A percentile compares a stretch with the other conserved stretches of the same genome.
phyloP scores from a whole-genome alignment of 1,140 invertebrate species.

The Schlechtendalia chinensis region DNA sequence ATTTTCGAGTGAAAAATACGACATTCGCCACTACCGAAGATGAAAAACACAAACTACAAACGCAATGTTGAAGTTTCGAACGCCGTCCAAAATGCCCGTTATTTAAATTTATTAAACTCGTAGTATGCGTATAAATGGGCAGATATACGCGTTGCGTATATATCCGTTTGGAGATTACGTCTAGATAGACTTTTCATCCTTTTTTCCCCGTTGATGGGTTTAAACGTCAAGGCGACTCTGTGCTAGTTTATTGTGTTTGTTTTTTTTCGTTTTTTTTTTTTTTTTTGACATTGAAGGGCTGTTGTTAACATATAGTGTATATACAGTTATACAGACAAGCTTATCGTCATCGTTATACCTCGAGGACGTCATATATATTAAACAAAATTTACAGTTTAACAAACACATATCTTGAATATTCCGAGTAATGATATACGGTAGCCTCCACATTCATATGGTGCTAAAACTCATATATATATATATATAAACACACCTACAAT shows the following conservation, averaged over 20 bases:
- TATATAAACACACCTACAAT: neutral
- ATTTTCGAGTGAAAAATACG: neutral
- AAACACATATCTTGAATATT: neutral
- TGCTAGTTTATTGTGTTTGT: conserved; percentile 20
- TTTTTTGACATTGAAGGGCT: conserved; percentile 24
- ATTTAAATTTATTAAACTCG: conserved; percentile 4
- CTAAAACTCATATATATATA: too few relatives aligned
- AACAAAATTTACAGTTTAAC: neutral
- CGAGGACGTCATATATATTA: conserved; percentile 13
- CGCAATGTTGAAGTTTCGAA: neutral
- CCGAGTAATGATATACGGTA: neutral
- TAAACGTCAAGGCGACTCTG: conserved; percentile 13
- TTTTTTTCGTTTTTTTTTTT: neutral
- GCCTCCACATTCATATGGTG: neutral
- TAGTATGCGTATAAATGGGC: neutral
- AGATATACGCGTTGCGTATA: neutral
- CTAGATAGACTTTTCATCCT: neutral
- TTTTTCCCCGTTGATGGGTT: neutral
- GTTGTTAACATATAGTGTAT: neutral
- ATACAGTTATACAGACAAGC: neutral
- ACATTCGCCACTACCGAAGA: neutral
- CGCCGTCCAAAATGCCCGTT: neutral
- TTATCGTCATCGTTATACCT: conserved; percentile 15
- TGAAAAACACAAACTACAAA: neutral
- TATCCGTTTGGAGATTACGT: conserved; percentile 11